Evolutionary conservation across 1,140 invertebrate species (phyloP).

Genomic region (Nomia melanderi): DNA sequence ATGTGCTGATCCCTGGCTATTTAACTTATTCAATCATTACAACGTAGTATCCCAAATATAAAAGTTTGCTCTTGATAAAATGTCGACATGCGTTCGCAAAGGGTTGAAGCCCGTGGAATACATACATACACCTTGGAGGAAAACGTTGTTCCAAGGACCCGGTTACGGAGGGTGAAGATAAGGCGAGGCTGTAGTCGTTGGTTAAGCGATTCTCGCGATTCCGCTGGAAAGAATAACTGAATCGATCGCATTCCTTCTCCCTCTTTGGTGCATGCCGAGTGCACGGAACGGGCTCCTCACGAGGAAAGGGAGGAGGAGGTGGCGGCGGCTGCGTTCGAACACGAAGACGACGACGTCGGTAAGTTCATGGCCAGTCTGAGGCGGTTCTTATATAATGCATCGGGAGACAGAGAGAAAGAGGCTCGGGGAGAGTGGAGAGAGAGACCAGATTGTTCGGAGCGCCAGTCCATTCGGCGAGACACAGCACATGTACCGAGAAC

Average conservation of each 20-base stretch:
- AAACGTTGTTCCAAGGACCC: not conserved
- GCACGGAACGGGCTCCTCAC: constrained; percentile 47
- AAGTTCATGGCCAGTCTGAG: constrained; percentile 80
- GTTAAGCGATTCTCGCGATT: constrained; percentile 35
- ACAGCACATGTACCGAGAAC: constrained; percentile 62
- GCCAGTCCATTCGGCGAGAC: constrained; percentile 48
- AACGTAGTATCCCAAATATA: too few species aligned
- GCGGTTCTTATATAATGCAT: constrained; percentile 74
- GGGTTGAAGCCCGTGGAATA: too few species aligned
- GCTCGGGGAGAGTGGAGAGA: constrained; percentile 14
- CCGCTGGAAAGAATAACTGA: constrained; percentile 36
- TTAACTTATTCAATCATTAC: too few species aligned
- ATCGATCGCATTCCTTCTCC: constrained; percentile 55
- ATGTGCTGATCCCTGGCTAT: too few species aligned
- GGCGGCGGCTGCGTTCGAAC: constrained; percentile 59
- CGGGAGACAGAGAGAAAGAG: constrained; percentile 25
- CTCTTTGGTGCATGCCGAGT: constrained; percentile 55
- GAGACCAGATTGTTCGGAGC: constrained; percentile 30
- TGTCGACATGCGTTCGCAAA: too few species aligned
- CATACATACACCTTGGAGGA: not conserved
- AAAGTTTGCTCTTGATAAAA: too few species aligned
- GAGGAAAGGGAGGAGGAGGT: constrained; percentile 52
- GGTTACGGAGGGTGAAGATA: not conserved
- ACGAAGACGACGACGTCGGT: constrained; percentile 66
- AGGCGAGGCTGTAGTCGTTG: constrained; percentile 25